Base-by-base conservation (phyloP, 2,113 vertebrate genomes). In the Enhydra lutris region DNA sequence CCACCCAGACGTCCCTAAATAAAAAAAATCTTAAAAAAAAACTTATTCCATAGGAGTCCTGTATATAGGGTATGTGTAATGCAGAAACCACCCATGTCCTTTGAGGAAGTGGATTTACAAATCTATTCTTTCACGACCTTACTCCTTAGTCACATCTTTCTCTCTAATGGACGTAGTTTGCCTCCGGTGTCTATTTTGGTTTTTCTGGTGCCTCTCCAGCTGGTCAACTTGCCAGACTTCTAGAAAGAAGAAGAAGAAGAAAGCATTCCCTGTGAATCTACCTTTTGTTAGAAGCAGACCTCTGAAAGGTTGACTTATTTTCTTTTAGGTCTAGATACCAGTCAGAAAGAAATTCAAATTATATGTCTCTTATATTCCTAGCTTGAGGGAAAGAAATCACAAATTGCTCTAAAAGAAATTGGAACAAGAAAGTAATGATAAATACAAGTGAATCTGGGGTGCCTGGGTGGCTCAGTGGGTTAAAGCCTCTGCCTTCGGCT, bases 291-390 rank as follows among this genome's bases (percentile, higher is more conserved):
- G 50, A 96, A 91, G 39, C 31, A 84, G 55, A 47, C 21, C 29
- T 96, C 47, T 73, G n/a, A n/a, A 20, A 71, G n/a, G 29, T 23
- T 92, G 69, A 88, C 61, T 57, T 91, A 89, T 83, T 96, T 97
- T 93, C 76, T 95, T 93, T 81, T 83, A 61, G 82, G 29, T 65
- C 36, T 90, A 76, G 26, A 45, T 89, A 88, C 4, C 39, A 88
- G 12, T 92, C 39, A 94, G 67, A 93, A 97, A 94, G 65, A 90
- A 85, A 92, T 96, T 87, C n/a, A 7, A 92, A 95, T 14, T 50
- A 82, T 29, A 78, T 82, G 12, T 79, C 12, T 79, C 69, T 63
- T 90, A 91, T 4, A 88, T 8, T 52, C 47, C 80, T 76, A 96
- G 34, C 29, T 89, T 91, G 24, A 88, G 39, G 24, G 1, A 13